phyloP scores from a whole-genome alignment of 2,797 vertebrate genomes.

The Gallirallus australis region DNA sequence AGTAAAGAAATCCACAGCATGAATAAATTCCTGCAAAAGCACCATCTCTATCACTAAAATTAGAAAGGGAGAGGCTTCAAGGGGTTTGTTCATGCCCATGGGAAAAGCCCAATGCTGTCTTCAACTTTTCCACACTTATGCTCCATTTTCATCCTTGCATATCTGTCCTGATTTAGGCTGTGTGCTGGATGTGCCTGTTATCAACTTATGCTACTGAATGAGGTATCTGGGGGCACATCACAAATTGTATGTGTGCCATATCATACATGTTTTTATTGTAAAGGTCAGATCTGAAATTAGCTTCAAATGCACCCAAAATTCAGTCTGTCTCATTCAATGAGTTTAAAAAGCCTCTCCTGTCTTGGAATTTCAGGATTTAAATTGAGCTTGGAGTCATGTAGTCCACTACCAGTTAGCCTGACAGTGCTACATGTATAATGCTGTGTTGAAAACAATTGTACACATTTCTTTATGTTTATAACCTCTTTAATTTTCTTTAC shows the following conservation, averaged over 20 bases:
- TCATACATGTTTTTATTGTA: not conserved
- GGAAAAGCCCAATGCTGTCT: not conserved
- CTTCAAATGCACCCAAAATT: not conserved
- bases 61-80: slow-evolving; percentile 9
- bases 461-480: not conserved
- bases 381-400: not conserved
- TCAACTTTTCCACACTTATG: not conserved
- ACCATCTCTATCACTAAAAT: slow-evolving; percentile 1
- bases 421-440: not conserved
- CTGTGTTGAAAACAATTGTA: not conserved
- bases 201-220: not conserved
- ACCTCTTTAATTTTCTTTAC: not conserved
- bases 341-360: not conserved
- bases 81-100: not conserved
- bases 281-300: not conserved
- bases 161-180: not conserved
- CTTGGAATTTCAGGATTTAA: not conserved
- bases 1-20: slow-evolving; percentile 7
- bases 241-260: not conserved
- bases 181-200: not conserved
- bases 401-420: not conserved
- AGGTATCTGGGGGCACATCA: not conserved
- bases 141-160: not conserved
- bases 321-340: not conserved
- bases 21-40: slow-evolving; percentile 32